Conservation (phyloP, 2,888 invertebrate species). For the Lathronympha strigana region DNA sequence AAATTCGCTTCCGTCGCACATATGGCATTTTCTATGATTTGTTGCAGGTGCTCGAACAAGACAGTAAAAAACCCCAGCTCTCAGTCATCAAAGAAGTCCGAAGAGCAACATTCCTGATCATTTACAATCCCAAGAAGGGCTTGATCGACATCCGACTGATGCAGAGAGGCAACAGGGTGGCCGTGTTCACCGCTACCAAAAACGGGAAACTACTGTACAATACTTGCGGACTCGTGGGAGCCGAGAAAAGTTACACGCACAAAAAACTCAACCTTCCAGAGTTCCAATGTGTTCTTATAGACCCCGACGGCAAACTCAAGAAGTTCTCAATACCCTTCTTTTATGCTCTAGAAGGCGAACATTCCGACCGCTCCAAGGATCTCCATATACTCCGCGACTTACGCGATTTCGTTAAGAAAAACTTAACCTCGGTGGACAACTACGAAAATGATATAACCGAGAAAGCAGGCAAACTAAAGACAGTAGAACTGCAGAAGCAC, state of each 20-base stretch:
- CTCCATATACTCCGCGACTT: conserved; percentile 92
- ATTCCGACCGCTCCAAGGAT: conserved; percentile 94
- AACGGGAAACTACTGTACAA: conserved; percentile 91
- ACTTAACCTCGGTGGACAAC: conserved; percentile 76
- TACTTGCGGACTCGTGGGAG: conserved; percentile 91
- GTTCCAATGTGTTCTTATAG: conserved; percentile 91
- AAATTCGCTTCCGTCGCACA: too few relatives aligned
- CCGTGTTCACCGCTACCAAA: conserved; percentile 95
- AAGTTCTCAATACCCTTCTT: conserved; percentile 95
- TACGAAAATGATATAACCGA: conserved; percentile 80
- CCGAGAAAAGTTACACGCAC: conserved; percentile 81
- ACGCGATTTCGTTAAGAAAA: conserved; percentile 86
- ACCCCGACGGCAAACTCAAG: conserved; percentile 92
- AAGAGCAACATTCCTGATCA: conserved; percentile 92
- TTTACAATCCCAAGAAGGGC: conserved; percentile 96
- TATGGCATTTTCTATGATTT: not conserved
- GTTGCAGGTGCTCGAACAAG: conserved; percentile 75
- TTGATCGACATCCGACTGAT: conserved; percentile 96
- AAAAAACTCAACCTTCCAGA: conserved; percentile 85
- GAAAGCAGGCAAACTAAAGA: conserved; percentile 87
- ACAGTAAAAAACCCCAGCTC: conserved; percentile 72
- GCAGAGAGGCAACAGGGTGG: conserved; percentile 94
- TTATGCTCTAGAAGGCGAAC: conserved; percentile 93
- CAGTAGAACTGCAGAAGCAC: conserved; percentile 88
- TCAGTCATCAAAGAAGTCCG: conserved; percentile 78